Base-by-base conservation (phyloP, 2,113 vertebrate genomes). In the Chaenogobius annularis region DNA sequence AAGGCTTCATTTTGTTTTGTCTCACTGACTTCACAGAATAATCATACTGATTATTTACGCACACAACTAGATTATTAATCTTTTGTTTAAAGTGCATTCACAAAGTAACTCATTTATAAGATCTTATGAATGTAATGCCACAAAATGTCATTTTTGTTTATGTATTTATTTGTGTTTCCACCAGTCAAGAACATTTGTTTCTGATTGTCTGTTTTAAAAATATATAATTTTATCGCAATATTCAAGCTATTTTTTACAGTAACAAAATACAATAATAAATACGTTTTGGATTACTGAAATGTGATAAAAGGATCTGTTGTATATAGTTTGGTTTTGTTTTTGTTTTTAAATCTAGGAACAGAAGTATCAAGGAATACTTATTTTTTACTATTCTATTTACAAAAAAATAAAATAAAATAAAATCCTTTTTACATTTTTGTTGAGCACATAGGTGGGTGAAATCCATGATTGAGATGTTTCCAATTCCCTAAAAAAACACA, bases 71-170 rank as follows among this genome's bases (percentile, higher is more conserved):
- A 54, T 37, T 72, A 58, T 86, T 83, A 86, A 83, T 78, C 15
- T 59, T 80, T 62, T 70, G 69, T 85, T 87, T 70, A 85, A 88
- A 84, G 76, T 84, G 20, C 35, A 74, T 75, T 85, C 83, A 83
- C 74, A 70, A 69, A 74, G 64, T 6, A 79, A 82, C 26, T 44
- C 83, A 87, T 82, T 70, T 66, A 48, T 80, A 70, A 74, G 69
- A 87, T 89, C 1, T 52, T 89, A 85, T 82, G 85, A 87, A 92
- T 90, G 80, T 76, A 83, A 81, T 43, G 35, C 61, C 69, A 82
- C 77, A 71, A 35, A 70, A 65, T 66, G 63, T 62, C 59, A 84
- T 62, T 87, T 73, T 55, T 85, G 88, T 90, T 85, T 77, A 86
- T 88, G 87, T 72, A 81, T 79, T 80, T 75, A 73, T 78, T 74